phyloP scores from a whole-genome alignment of 2,797 vertebrate genomes.

The Natrix natrix region DNA sequence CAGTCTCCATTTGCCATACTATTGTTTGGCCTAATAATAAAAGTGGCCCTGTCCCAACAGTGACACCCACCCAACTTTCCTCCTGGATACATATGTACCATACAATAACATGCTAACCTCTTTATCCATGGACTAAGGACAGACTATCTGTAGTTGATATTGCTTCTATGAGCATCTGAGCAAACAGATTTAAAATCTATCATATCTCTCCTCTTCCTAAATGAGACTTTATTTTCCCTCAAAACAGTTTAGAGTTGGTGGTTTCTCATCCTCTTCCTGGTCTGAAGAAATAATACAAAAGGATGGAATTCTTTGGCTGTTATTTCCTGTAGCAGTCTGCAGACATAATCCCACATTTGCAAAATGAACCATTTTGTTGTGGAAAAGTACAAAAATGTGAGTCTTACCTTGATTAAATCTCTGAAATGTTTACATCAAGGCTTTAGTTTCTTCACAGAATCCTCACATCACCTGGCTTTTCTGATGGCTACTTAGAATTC shows the following conservation, averaged over 20 bases:
- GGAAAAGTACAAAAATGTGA: background rate
- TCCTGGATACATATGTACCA: background rate
- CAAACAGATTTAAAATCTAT: background rate
- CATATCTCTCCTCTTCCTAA: background rate
- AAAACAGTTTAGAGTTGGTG: background rate
- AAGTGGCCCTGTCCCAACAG: background rate
- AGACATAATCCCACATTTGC: background rate
- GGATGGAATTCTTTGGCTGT: background rate
- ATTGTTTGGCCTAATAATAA: background rate
- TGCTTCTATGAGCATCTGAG: background rate
- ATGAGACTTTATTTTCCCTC: background rate
- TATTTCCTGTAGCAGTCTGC: background rate
- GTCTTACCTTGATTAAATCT: background rate
- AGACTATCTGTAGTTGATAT: background rate
- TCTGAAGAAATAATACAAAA: background rate
- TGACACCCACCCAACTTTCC: background rate
- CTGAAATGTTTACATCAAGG: background rate
- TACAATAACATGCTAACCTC: background rate
- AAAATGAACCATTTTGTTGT: background rate
- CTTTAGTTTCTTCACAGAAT: background rate
- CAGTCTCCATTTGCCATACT: background rate
- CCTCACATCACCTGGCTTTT: background rate
- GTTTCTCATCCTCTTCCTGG: background rate
- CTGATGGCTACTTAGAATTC: background rate
- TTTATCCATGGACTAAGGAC: background rate